These are phyloP conservation scores for Hylaea fasciaria DNA, from an alignment of 2,888 invertebrate species.

Conservation along the genomic window DNA sequence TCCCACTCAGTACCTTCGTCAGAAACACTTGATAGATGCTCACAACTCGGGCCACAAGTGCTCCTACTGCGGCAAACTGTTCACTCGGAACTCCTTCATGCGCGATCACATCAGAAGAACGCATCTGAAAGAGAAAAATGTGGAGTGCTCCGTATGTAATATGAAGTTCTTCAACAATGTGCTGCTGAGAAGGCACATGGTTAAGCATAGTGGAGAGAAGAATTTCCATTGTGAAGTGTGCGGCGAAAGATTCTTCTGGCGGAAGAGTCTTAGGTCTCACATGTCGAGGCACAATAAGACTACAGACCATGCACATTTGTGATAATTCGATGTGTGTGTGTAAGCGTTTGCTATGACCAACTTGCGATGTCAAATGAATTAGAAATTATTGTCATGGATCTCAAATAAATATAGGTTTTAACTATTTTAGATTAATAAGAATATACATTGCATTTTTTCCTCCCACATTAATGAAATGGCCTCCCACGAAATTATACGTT, in stretches of 20 bases:
- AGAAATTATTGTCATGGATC: too few relatives aligned
- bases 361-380: too few relatives aligned
- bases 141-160: constrained; percentile 74
- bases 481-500: too few relatives aligned
- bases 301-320: constrained; percentile 49
- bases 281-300: constrained; percentile 74
- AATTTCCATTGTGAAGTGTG: constrained; percentile 86
- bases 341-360: too few relatives aligned
- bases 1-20: constrained; percentile 80
- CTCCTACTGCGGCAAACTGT: constrained; percentile 72
- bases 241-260: constrained; percentile 85
- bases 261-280: constrained; percentile 86
- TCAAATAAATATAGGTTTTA: too few relatives aligned
- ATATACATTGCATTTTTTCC: too few relatives aligned
- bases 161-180: constrained; percentile 80
- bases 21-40: constrained; percentile 83
- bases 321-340: constrained; percentile 6
- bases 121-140: constrained; percentile 77
- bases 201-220: constrained; percentile 81
- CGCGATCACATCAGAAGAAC: constrained; percentile 73
- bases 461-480: too few relatives aligned
- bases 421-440: too few relatives aligned
- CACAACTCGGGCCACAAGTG: constrained; percentile 78
- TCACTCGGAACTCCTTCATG: constrained; percentile 74
- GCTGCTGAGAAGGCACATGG: constrained; percentile 72